Conservation (phyloP, 2,888 invertebrate genomes). For the Galerucella nymphaeae region DNA sequence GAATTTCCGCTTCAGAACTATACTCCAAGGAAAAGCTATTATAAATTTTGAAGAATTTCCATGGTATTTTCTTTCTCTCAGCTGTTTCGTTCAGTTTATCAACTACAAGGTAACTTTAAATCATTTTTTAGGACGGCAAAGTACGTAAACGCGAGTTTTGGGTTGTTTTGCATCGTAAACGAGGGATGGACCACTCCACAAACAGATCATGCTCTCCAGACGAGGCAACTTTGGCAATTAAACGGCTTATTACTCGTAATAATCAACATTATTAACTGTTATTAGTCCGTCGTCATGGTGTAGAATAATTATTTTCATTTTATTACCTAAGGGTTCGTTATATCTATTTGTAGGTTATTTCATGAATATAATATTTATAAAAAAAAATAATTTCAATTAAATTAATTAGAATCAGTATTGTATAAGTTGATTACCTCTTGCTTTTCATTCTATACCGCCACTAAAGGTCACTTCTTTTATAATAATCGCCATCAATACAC, state of each 20-base stretch:
- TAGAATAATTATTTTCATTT: constrained; percentile 22
- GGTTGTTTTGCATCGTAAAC: constrained; percentile 36
- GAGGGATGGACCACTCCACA: constrained; percentile 34
- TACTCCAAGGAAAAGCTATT: background rate
- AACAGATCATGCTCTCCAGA: constrained; percentile 44
- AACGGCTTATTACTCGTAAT: constrained; percentile 39
- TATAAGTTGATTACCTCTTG: no score
- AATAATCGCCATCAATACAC: no score
- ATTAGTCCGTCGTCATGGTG: constrained; percentile 31
- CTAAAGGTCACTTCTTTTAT: no score
- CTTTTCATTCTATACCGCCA: no score
- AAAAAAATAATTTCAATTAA: background rate
- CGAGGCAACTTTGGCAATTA: constrained; percentile 43
- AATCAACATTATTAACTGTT: constrained; percentile 41
- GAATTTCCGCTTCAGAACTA: no score
- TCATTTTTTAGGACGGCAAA: constrained; percentile 16
- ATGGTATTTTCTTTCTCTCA: background rate
- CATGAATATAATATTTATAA: background rate
- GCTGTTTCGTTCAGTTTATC: background rate
- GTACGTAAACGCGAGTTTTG: constrained; percentile 30
- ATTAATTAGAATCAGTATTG: no score
- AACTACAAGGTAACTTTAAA: background rate
- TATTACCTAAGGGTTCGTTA: constrained; percentile 8
- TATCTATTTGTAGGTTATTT: background rate
- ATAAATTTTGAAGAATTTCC: background rate